phyloP scores from a whole-genome alignment of 2,888 invertebrate species.

The Cosmia trapezina region DNA sequence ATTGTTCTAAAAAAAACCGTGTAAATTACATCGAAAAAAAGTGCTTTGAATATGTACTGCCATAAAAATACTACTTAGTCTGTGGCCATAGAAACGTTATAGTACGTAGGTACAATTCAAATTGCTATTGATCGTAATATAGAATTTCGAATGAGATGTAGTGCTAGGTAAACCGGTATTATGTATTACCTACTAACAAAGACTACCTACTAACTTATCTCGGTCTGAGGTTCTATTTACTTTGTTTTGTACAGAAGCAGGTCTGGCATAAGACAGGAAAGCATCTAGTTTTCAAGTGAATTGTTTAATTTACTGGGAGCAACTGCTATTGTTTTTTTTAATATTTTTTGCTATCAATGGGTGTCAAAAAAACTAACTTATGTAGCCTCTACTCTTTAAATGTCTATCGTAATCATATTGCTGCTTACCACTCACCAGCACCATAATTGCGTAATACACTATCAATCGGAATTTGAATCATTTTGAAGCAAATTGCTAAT shows the following conservation, averaged over 20 bases:
- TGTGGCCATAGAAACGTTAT: too few relatives aligned
- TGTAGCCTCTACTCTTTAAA: neutral
- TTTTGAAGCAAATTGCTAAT: too few relatives aligned
- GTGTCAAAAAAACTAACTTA: neutral
- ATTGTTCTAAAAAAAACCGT: too few relatives aligned
- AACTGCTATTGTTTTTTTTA: neutral
- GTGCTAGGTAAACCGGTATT: slow-evolving; percentile 8
- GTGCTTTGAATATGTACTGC: too few relatives aligned
- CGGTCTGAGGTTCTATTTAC: neutral
- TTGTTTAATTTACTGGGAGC: neutral
- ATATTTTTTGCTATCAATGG: neutral
- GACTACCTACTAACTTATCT: neutral
- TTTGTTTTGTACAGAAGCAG: slow-evolving; percentile 6
- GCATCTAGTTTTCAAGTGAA: neutral
- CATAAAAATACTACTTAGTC: too few relatives aligned
- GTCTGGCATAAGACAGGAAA: neutral
- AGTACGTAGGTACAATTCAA: too few relatives aligned
- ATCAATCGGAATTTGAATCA: too few relatives aligned
- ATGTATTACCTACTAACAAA: too few relatives aligned
- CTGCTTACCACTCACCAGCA: neutral
- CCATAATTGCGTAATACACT: too few relatives aligned
- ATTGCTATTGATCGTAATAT: too few relatives aligned
- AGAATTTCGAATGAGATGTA: neutral
- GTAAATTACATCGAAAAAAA: too few relatives aligned
- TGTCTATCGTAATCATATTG: neutral